Base-by-base conservation (phyloP, 2,113 vertebrate genomes). In the Corydoras maculifer region DNA sequence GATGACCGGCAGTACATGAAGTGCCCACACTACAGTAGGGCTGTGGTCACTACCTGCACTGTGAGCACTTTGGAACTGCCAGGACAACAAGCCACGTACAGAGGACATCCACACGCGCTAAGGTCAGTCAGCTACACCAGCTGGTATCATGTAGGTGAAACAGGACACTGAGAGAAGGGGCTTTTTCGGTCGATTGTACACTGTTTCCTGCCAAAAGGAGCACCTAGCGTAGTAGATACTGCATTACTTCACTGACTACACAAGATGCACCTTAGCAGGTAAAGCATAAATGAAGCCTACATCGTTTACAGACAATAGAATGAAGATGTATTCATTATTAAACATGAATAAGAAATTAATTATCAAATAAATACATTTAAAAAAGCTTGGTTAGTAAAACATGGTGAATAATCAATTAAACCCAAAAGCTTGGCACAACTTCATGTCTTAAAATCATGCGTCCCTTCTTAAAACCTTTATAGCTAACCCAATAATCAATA, bases 201-300 rank as follows among this genome's bases (percentile, higher is more conserved):
- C 86, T 82, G 81, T 82, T 91, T 89, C 94, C 92, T 95, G 94
- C 92, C 92, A 93, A 90, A 98, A 98, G 97, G 96, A 90, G 94
- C 97, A 99, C 90, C 94, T 88, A 97, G 97, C 90, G 96, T 93
- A 98, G 94, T 98, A 95, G 94, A 95, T 93, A 88, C 87, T 91
- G 90, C 88, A 81, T 85, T 92, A 92, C 75, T 88, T 93, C 90
- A 96, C 93, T 94, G 90, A 96, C 96, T 98, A 96, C 96, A 98
- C 97, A 98, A 97, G 96, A 98, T 99, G 96, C 96, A 98, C 97
- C 97, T 99, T 98, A 99, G 88, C 93, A 94, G 93, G 94, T 91
- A 90, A 76, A 80, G 35, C 35, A 43, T 25, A 25, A 25, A 25
- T 25, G 2, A 25, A 43, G 35, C 35, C 35, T 43, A 43, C 35